phyloP scores from a whole-genome alignment of 2,888 invertebrate species.

The Hanleya hanleyi region DNA sequence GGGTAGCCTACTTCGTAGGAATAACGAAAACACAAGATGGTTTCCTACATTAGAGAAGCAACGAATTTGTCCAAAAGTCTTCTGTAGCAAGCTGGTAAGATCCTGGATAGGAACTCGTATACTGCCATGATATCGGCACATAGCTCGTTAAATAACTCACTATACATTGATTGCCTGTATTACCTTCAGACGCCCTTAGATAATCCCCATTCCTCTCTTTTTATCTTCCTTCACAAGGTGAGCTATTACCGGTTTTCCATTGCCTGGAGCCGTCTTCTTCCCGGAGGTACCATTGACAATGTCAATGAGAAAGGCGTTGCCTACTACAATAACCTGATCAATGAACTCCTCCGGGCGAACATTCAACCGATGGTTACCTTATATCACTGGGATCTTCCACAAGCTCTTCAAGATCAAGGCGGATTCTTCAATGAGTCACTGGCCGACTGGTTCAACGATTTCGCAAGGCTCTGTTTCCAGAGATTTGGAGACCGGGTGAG shows the following conservation, averaged over 20 bases:
- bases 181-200: too few species aligned
- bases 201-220: too few species aligned
- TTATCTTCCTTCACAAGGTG: too few species aligned
- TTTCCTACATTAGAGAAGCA: too few species aligned
- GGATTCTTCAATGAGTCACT: slow-evolving; percentile 64
- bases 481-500: slow-evolving; percentile 71
- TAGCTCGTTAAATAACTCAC: too few species aligned
- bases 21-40: too few species aligned
- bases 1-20: too few species aligned
- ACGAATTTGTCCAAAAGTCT: too few species aligned
- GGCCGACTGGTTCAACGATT: slow-evolving; percentile 69
- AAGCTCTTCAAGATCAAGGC: slow-evolving; percentile 70
- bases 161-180: too few species aligned
- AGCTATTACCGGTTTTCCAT: slow-evolving; percentile 74
- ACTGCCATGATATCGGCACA: too few species aligned
- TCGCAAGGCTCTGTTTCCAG: slow-evolving; percentile 69
- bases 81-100: too few species aligned
- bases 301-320: slow-evolving; percentile 82
- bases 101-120: too few species aligned
- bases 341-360: slow-evolving; percentile 79
- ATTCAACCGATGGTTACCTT: slow-evolving; percentile 79
- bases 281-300: slow-evolving; percentile 75
- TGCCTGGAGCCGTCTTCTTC: slow-evolving; percentile 85
- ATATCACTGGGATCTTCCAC: slow-evolving; percentile 75
- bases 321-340: slow-evolving; percentile 85